phyloP scores from a whole-genome alignment of 53 echinoderm and acorn worm species.

The Paracentrotus lividus region DNA sequence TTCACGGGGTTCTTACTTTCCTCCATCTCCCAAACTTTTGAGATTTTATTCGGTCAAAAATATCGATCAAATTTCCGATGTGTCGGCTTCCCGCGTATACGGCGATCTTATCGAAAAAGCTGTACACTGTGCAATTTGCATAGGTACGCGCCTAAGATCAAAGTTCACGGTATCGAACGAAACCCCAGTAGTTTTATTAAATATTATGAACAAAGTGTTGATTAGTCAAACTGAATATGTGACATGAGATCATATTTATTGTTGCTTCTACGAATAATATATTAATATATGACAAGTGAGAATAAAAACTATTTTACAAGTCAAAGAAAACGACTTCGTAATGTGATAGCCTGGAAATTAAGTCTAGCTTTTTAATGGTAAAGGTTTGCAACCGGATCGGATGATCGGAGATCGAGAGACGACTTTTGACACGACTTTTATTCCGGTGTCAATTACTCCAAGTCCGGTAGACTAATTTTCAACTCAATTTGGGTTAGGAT shows the following conservation, averaged over 20 bases:
- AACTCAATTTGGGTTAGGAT: too few species aligned
- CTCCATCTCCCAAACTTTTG: conserved; percentile 41
- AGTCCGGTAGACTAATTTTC: too few species aligned
- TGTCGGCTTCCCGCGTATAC: conserved; percentile 50
- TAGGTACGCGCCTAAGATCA: conserved; percentile 33
- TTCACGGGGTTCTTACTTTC: conserved; percentile 1
- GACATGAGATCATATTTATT: neutral
- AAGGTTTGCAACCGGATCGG: too few species aligned
- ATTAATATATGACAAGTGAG: neutral
- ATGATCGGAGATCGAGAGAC: too few species aligned
- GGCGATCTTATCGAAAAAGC: conserved; percentile 55
- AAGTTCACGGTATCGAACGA: conserved; percentile 35
- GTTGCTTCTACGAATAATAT: neutral
- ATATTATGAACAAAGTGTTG: neutral
- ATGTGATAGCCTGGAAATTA: neutral
- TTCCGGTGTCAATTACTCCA: too few species aligned
- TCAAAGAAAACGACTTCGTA: neutral
- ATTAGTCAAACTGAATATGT: neutral
- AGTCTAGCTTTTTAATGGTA: neutral
- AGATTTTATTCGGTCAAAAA: conserved; percentile 39
- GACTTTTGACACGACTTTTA: too few species aligned
- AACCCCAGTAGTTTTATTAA: neutral
- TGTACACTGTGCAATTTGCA: neutral
- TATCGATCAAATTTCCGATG: conserved; percentile 73
- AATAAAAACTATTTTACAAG: neutral